A percentile compares a stretch with the other conserved stretches of the same genome.
Conservation (phyloP, 2,888 invertebrate species). For the Coremacera marginata region DNA sequence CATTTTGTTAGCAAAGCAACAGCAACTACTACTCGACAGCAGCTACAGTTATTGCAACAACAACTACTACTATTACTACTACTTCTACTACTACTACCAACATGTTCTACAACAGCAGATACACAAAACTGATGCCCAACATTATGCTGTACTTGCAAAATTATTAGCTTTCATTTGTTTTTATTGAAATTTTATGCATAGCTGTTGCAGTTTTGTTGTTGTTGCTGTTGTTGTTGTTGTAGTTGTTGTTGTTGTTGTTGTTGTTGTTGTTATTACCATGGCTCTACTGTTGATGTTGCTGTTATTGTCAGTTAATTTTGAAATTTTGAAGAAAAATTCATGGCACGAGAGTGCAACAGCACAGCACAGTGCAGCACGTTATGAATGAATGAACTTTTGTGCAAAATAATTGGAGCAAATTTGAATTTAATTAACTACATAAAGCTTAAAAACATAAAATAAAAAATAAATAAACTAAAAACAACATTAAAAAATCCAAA, state of each 20-base stretch:
- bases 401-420: constrained; percentile 24
- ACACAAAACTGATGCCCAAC: background rate
- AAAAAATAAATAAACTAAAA: background rate
- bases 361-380: background rate
- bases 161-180: constrained; percentile 12
- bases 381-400: constrained; percentile 15
- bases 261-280: background rate
- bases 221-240: background rate
- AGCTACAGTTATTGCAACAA: background rate
- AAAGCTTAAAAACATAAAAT: background rate
- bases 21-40: background rate
- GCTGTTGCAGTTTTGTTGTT: background rate
- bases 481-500: background rate
- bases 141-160: background rate
- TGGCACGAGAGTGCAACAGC: background rate
- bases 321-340: background rate
- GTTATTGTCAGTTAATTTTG: constrained; percentile 7
- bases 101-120: background rate
- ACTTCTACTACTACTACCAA: background rate
- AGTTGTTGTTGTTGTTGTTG: background rate
- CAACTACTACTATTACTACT: background rate
- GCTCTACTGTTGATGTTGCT: constrained; percentile 11
- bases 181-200: constrained; percentile 4
- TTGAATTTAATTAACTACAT: background rate
- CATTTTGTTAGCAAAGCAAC: background rate